These are phyloP conservation scores for Anguilla marmorata DNA, from an alignment of 2,797 vertebrate species.

Conservation along the genomic window DNA sequence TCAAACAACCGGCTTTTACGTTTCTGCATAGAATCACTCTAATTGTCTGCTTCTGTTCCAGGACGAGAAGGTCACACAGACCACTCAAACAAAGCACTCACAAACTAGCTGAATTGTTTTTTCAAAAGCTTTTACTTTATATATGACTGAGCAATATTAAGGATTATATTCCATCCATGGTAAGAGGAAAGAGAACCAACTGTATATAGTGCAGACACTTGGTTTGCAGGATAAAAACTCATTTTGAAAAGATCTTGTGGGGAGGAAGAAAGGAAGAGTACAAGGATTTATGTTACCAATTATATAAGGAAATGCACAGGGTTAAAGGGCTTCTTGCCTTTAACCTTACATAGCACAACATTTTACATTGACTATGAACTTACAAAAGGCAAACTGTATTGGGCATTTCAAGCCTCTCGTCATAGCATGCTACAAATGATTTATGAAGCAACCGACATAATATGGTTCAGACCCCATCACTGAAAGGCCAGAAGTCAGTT, in stretches of 20 bases:
- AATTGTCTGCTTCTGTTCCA: slow-evolving; percentile 15
- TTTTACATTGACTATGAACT: background rate
- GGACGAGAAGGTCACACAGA: background rate
- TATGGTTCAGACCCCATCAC: background rate
- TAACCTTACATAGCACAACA: background rate
- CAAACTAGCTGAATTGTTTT: slow-evolving; percentile 9
- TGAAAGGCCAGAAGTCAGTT: background rate
- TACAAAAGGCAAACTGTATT: background rate
- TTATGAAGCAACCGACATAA: background rate
- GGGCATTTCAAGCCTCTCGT: background rate
- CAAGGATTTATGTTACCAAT: background rate
- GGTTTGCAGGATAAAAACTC: background rate
- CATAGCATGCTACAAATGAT: background rate
- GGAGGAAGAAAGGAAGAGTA: background rate
- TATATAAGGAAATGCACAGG: background rate
- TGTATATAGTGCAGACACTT: background rate
- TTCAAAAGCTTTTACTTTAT: slow-evolving; percentile 14
- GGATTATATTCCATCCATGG: slow-evolving; percentile 4
- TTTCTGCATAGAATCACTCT: slow-evolving; percentile 14
- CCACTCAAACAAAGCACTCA: slow-evolving; percentile 7
- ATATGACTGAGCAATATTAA: slow-evolving; percentile 19
- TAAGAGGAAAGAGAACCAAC: slow-evolving; percentile 17
- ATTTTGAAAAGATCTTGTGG: background rate
- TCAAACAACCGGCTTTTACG: slow-evolving; percentile 19
- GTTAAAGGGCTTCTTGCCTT: background rate